Base-by-base conservation (phyloP, 2,113 vertebrate genomes). In the Dissostichus mawsoni region DNA sequence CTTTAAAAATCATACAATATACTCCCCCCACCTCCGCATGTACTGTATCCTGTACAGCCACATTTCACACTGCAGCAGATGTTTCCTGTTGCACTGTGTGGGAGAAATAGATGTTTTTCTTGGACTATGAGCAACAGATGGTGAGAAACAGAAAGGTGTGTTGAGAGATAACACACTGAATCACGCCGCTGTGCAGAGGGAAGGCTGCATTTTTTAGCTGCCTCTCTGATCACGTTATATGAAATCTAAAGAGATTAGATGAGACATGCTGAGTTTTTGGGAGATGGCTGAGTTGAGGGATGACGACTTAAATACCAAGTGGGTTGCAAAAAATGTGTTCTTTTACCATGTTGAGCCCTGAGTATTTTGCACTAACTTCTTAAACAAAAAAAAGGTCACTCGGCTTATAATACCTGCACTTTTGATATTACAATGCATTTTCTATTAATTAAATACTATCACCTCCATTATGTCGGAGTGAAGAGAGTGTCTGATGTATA, bases 61-160 rank as follows among this genome's bases (percentile, higher is more conserved):
- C 75, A 68, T 88, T 88, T 89, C 79, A 53, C 83, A 29, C 67
- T 0, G 1, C 53, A 59, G 83, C 91, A 92, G 91, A 92, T 91
- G 91, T 92, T 92, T 92, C 91, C 91, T 90, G 90, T 82, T 74
- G 59, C 36, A 36, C 87, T 11, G 82, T 62, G 87, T 77, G 78
- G 78, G 81, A 88, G 80, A 88, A 80, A 85, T 51, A 23, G 13
- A 53, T 89, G 79, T 91, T 89, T 78, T 47, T 89, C 45, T 85
- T 87, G 80, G 89, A 90, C 61, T 71, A 69, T 56, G 65, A 89
- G 83, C 80, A 70, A 69, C 84, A 89, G 89, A 92, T 86, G 90
- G 85, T 5, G 51, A 80, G 76, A 88, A 48, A 80, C 48, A 85
- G 59, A 76, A 82, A 87, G 90, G 90, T 91, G 88, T 82, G 83